Evolutionary conservation across 2,888 invertebrate species (phyloP).

Genomic region (Pachydiplax longipennis): DNA sequence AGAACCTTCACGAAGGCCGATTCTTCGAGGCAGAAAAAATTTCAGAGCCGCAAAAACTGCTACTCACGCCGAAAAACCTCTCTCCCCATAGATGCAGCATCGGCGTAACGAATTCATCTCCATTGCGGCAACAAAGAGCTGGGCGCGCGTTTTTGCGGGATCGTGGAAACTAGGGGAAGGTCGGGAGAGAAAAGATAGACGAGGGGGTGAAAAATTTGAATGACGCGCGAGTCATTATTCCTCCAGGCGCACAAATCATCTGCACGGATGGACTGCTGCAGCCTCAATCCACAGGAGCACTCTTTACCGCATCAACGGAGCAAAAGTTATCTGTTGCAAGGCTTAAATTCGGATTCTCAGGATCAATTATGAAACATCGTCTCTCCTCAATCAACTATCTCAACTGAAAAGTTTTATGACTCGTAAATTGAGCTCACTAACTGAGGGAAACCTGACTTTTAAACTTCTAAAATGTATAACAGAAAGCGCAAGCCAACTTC

Average conservation of each 20-base stretch:
- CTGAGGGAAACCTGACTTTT: too few species aligned
- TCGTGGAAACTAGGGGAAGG: background rate
- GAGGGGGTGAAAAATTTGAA: background rate
- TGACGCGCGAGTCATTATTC: background rate
- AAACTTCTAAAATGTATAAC: too few species aligned
- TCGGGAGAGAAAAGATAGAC: background rate
- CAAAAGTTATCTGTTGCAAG: too few species aligned
- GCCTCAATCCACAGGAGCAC: too few species aligned
- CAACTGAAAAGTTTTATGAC: too few species aligned
- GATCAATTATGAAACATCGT: too few species aligned
- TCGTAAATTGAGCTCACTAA: too few species aligned
- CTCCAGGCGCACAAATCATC: background rate
- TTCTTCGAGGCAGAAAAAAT: background rate
- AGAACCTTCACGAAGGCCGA: background rate
- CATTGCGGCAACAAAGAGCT: background rate
- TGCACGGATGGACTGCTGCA: background rate
- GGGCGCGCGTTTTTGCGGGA: background rate
- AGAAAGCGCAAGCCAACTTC: too few species aligned
- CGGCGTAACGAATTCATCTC: background rate
- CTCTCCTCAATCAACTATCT: too few species aligned
- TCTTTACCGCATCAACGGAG: too few species aligned
- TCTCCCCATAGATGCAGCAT: background rate
- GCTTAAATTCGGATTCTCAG: too few species aligned
- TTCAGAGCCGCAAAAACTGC: background rate
- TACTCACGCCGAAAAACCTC: background rate